Percentiles rank a stretch among this genome's conserved stretches.
phyloP scores from a whole-genome alignment of 2,888 invertebrate genomes.

The Matsumyia berberina region DNA sequence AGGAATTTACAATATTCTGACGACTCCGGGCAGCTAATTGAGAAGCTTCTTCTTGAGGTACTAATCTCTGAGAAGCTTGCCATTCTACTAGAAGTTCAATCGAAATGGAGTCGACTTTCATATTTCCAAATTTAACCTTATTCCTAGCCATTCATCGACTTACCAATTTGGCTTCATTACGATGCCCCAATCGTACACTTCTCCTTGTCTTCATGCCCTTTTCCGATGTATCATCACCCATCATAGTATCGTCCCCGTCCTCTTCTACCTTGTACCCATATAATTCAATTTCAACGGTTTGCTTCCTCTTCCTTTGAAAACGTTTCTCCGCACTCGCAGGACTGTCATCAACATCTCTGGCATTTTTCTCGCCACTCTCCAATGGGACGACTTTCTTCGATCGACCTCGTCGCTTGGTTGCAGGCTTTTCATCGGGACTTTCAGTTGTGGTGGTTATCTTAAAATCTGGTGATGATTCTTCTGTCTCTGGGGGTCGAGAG shows the following conservation, averaged over 20 bases:
- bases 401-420: constrained; percentile 77
- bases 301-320: constrained; percentile 71
- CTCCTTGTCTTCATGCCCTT: constrained; percentile 81
- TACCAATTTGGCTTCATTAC: constrained; percentile 79
- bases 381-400: constrained; percentile 77
- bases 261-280: constrained; percentile 78
- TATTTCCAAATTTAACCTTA: too few species aligned
- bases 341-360: constrained; percentile 12
- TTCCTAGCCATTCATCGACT: constrained; percentile 43
- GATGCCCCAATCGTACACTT: constrained; percentile 82
- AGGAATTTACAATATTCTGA: too few species aligned
- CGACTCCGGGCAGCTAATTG: too few species aligned
- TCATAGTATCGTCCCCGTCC: constrained; percentile 73
- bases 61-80: too few species aligned
- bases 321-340: constrained; percentile 40
- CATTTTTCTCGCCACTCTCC: constrained; percentile 51
- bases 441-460: constrained; percentile 59
- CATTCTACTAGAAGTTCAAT: too few species aligned
- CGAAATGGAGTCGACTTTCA: too few species aligned
- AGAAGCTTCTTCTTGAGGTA: too few species aligned
- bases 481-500: constrained; percentile 78
- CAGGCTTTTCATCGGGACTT: constrained; percentile 30
- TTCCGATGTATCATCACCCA: constrained; percentile 55
- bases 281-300: constrained; percentile 44
- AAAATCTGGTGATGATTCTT: constrained; percentile 49